Base-by-base conservation (phyloP, 2,888 invertebrate species). In the Calliphora vomitoria region DNA sequence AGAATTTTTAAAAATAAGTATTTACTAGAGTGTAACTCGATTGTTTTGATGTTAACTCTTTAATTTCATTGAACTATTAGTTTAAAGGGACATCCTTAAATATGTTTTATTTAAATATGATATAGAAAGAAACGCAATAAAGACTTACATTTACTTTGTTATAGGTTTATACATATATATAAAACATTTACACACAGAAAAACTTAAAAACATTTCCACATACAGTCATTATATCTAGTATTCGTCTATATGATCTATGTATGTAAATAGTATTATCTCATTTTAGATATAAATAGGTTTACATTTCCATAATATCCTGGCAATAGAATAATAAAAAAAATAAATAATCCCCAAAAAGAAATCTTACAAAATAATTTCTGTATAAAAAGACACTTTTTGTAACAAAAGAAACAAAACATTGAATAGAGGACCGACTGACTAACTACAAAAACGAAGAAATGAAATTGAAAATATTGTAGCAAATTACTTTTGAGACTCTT, bases 81-180 rank as follows among this genome's bases (percentile, higher is more conserved):
- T 35, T 35, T 35, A 44, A 11, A 3, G 13, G 4, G 11, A 44
- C 44, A 44, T 13, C 44, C 11, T 11, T 44, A 13, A 44, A 44
- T 41, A 41, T 41, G 11, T 41, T 44, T 44, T 13, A 44, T 44
- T 44, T 44, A 44, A 44, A 44, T 20, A 18, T 55, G 3, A 10
- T 20, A 20, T 2, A 10, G 8, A 18, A 55, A 55, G 55, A 55
- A 55, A 55, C 55, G 10, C 55, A 55, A 55, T 20, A 55, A 55
- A 55, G 55, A 55, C 55, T 55, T 55, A 10, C 55, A 55, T 55
- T 55, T 20, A 55, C 20, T 55, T 15, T 55, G 20, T 55, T 55
- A 55, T 55, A 1, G 55, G 55, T 55, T 55, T 55, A n/a, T n/a
- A n/a, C n/a, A n/a, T 20, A 20, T 55, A 20, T 6, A 8, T 20